Conservation (phyloP, 2,888 invertebrate genomes). For the Mantis religiosa region DNA sequence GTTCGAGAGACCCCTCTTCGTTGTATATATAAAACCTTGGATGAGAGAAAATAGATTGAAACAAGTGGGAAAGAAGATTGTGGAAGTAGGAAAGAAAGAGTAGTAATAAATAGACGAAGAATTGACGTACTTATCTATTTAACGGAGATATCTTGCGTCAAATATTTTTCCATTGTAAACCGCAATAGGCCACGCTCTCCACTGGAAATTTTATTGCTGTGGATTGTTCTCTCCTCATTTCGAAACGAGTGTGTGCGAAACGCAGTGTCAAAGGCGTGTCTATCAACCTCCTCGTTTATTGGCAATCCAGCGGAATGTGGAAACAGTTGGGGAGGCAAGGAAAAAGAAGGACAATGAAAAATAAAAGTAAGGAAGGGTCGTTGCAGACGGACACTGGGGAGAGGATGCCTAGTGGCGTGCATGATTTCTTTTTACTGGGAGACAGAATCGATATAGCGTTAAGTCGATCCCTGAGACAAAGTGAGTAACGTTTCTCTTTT, state of each 20-base stretch:
- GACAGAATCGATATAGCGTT: neutral
- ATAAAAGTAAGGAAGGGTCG: neutral
- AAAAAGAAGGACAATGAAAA: neutral
- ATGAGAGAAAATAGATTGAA: too few relatives aligned
- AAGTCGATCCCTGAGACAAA: neutral
- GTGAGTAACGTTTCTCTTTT: neutral
- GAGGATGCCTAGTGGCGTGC: neutral
- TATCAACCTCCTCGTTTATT: slow-evolving; percentile 15
- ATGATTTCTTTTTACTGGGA: neutral
- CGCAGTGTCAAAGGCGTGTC: slow-evolving; percentile 1
- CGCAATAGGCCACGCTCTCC: neutral
- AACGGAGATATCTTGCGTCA: too few relatives aligned
- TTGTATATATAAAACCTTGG: too few relatives aligned
- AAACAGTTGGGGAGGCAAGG: neutral
- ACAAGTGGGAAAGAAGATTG: too few relatives aligned
- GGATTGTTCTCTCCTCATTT: neutral
- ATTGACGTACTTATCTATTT: too few relatives aligned
- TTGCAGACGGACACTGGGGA: neutral
- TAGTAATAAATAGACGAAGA: too few relatives aligned
- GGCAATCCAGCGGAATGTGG: slow-evolving; percentile 6
- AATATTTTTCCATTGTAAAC: neutral
- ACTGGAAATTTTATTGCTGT: neutral
- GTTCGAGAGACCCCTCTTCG: too few relatives aligned
- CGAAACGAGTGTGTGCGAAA: neutral
- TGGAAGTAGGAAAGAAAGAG: too few relatives aligned